phyloP scores from a whole-genome alignment of 2,888 invertebrate species.

The Microdon myrmicae region DNA sequence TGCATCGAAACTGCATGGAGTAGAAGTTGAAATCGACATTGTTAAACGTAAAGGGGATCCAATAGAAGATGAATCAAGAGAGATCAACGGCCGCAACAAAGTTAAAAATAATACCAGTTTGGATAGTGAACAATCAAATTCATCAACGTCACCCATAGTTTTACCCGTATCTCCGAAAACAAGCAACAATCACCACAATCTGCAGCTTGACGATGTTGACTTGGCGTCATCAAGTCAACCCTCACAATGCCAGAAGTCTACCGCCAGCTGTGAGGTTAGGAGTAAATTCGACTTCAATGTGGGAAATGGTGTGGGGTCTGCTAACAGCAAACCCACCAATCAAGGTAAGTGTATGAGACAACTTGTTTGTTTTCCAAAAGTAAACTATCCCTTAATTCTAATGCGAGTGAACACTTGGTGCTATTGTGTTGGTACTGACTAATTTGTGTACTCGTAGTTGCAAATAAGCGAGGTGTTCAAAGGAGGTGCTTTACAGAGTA shows the following conservation, averaged over 20 bases:
- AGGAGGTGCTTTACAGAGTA: no score
- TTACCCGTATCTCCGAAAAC: conserved; percentile 5
- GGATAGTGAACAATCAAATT: conserved; percentile 52
- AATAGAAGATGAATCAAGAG: conserved; percentile 60
- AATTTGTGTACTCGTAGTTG: no score
- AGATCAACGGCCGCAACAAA: conserved; percentile 59
- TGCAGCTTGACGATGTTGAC: conserved; percentile 19
- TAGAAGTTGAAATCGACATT: conserved; percentile 92
- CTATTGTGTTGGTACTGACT: no score
- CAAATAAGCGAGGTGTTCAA: no score
- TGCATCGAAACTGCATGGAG: conserved; percentile 90
- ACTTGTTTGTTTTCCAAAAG: no score
- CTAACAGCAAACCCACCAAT: no score
- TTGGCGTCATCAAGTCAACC: conserved; percentile 30
- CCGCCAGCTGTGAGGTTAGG: no score
- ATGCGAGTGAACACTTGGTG: no score
- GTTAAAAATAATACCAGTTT: conserved; percentile 53
- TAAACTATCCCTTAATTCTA: no score
- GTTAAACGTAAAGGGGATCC: conserved; percentile 84
- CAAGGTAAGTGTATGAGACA: no score
- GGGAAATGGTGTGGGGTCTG: no score
- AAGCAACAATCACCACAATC: conserved; percentile 13
- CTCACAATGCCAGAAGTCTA: conserved; percentile 35
- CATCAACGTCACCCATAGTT: conserved; percentile 20
- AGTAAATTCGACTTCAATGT: no score